These are phyloP conservation scores for Pyrocephalus nanus DNA, from an alignment of 2,797 vertebrate genomes.

Conservation along the genomic window DNA sequence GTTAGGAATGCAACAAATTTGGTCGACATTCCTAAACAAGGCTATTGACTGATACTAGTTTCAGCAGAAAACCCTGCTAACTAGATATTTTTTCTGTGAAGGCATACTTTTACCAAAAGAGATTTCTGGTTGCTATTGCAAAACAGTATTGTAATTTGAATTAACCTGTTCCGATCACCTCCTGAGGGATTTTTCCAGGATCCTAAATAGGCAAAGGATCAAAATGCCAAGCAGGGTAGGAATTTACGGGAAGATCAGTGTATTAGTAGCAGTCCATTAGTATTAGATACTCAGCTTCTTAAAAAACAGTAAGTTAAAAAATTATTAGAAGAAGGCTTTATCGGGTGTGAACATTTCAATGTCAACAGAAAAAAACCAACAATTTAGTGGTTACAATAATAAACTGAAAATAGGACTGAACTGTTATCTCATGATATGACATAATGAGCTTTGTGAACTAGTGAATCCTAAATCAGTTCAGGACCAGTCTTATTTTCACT, in stretches of 20 bases:
- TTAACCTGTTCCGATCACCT: background rate
- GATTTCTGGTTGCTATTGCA: background rate
- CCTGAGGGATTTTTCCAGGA: background rate
- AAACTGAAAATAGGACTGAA: background rate
- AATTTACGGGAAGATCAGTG: background rate
- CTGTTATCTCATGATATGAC: background rate
- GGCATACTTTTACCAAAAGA: background rate
- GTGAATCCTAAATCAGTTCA: background rate
- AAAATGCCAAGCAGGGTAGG: background rate
- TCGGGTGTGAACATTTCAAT: background rate
- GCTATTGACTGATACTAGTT: background rate
- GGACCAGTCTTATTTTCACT: background rate
- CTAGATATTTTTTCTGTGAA: background rate
- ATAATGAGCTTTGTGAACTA: constrained; percentile 17
- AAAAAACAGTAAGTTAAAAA: background rate
- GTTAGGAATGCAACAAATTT: background rate
- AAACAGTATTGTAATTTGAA: background rate
- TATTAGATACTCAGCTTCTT: background rate
- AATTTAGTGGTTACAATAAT: background rate
- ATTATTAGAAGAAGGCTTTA: background rate
- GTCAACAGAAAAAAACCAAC: background rate
- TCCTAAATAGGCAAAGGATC: background rate
- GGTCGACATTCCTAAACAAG: background rate
- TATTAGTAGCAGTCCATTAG: background rate
- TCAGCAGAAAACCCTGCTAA: background rate